Percentiles rank a stretch among this genome's conserved stretches.
Conservation (phyloP, 2,888 invertebrate genomes). For the Formica aserva region DNA sequence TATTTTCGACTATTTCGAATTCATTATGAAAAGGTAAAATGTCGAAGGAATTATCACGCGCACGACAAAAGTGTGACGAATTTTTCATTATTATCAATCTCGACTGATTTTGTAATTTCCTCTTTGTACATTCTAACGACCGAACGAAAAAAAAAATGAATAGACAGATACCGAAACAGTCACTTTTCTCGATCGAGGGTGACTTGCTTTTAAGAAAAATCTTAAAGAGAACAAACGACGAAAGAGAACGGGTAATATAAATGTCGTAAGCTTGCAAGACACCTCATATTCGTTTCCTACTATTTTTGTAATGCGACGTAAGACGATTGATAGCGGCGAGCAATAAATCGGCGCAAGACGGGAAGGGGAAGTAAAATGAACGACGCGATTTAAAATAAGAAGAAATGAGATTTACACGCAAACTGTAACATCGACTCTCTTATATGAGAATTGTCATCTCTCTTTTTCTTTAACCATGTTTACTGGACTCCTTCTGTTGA, state of each 20-base stretch:
- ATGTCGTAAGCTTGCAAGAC: constrained; percentile 67
- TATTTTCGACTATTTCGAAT: background rate
- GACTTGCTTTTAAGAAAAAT: constrained; percentile 20
- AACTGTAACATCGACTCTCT: constrained; percentile 23
- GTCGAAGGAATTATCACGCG: background rate
- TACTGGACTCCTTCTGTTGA: constrained; percentile 6
- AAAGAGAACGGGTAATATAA: constrained; percentile 67
- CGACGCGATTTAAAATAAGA: background rate
- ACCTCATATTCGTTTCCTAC: constrained; percentile 72
- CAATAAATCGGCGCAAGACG: constrained; percentile 30
- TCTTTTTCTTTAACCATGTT: background rate
- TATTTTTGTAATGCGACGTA: constrained; percentile 74
- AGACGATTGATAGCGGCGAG: constrained; percentile 63
- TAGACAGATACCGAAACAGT: background rate
- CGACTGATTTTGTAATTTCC: constrained; percentile 27
- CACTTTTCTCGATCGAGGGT: background rate
- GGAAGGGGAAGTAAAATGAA: constrained; percentile 18
- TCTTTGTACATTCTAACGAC: background rate
- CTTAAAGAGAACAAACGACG: constrained; percentile 47
- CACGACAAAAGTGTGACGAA: constrained; percentile 3
- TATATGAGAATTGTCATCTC: constrained; percentile 2
- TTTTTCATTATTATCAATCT: background rate
- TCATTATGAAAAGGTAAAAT: background rate
- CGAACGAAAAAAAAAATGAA: background rate
- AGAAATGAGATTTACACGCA: background rate